phyloP scores from a whole-genome alignment of 2,113 vertebrate species.

The Scartelaos histophorus region DNA sequence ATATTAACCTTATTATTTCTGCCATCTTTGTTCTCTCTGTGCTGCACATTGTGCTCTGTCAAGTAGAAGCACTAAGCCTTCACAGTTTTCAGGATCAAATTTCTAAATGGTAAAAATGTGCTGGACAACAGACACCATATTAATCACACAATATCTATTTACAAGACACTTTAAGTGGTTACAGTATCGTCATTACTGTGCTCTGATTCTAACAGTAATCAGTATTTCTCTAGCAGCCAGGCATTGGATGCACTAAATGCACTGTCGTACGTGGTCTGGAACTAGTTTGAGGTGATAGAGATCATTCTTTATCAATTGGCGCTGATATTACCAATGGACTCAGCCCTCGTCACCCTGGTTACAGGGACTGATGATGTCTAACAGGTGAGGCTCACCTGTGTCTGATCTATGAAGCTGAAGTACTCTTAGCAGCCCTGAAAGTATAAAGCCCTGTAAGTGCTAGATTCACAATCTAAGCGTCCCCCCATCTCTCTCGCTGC shows the following conservation, averaged over 20 bases:
- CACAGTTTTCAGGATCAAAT: constrained; percentile 45
- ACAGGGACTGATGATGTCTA: constrained; percentile 54
- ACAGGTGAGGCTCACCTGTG: constrained; percentile 63
- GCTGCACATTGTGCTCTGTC: constrained; percentile 39
- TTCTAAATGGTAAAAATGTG: constrained; percentile 29
- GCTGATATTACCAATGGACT: constrained; percentile 51
- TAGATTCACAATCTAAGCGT: constrained; percentile 66
- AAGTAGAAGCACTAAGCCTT: constrained; percentile 44
- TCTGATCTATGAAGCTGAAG: constrained; percentile 53
- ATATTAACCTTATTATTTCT: constrained; percentile 6
- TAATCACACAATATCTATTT: constrained; percentile 57
- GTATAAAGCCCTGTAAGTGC: constrained; percentile 70
- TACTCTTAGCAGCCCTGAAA: constrained; percentile 69
- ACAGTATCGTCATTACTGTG: constrained; percentile 65
- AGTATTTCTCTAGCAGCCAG: constrained; percentile 59
- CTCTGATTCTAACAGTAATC: constrained; percentile 69
- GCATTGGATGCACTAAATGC: constrained; percentile 59
- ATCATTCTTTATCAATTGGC: constrained; percentile 59
- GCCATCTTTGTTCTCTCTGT: background rate
- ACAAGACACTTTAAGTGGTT: constrained; percentile 73
- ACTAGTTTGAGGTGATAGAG: constrained; percentile 63
- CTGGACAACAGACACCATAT: constrained; percentile 28
- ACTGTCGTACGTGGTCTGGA: constrained; percentile 37
- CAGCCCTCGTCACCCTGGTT: constrained; percentile 65
- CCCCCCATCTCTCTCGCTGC: constrained; percentile 73